phyloP scores from a whole-genome alignment of 2,113 vertebrate species.

The Ochotona princeps region DNA sequence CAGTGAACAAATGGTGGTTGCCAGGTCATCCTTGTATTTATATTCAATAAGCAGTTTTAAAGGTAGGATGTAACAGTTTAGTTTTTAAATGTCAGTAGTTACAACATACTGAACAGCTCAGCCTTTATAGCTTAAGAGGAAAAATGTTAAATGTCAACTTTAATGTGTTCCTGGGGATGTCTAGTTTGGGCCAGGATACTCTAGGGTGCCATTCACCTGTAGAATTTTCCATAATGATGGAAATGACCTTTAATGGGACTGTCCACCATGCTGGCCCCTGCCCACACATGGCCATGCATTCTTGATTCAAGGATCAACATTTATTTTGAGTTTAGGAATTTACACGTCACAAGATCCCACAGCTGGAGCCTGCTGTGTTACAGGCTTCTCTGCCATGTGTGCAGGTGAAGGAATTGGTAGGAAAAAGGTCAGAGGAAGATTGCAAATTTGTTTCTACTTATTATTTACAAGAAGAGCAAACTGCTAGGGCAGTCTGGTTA shows the following conservation, averaged over 20 bases:
- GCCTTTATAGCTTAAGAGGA: conserved; percentile 53
- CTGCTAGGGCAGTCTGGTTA: fast-evolving
- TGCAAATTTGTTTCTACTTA: not conserved
- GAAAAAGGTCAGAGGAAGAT: not conserved
- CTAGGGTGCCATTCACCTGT: fast-evolving
- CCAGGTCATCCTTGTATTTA: conserved; percentile 43
- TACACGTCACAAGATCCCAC: not conserved
- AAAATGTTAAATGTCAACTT: conserved; percentile 73
- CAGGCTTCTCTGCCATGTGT: not conserved
- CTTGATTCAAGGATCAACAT: not conserved
- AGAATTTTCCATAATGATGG: fast-evolving
- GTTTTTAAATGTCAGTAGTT: conserved; percentile 80
- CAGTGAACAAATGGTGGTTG: not conserved
- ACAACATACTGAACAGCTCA: conserved; percentile 55
- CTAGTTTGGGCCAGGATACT: not conserved
- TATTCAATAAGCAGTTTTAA: conserved; percentile 42
- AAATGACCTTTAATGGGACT: fast-evolving
- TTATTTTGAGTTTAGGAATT: not conserved
- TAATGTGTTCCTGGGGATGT: conserved; percentile 27
- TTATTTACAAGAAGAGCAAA: not conserved
- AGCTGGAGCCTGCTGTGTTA: not conserved
- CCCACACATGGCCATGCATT: too few relatives aligned
- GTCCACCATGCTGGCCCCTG: fast-evolving
- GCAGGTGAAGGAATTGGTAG: not conserved
- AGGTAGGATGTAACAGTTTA: conserved; percentile 62